Conservation (phyloP, 2,888 invertebrate species). For the Pandemis corylana region DNA sequence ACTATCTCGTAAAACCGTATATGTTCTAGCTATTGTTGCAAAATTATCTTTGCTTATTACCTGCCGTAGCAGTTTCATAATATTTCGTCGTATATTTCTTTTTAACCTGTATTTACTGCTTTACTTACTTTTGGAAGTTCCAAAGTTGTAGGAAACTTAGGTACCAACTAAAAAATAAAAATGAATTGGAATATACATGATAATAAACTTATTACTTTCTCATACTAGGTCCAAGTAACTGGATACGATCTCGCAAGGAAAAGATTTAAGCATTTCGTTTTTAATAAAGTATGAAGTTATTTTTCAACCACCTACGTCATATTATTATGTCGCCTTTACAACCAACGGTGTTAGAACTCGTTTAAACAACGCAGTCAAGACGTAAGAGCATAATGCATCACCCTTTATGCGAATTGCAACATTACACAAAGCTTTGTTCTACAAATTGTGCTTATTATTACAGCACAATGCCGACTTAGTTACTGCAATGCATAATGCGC, state of each 20-base stretch:
- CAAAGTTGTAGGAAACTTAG: background rate
- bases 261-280: too few relatives aligned
- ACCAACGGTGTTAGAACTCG: background rate
- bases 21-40: conserved; percentile 8
- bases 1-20: conserved; percentile 14
- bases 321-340: background rate
- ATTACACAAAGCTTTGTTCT: conserved; percentile 39
- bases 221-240: too few relatives aligned
- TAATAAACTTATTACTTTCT: background rate
- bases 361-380: conserved; percentile 1
- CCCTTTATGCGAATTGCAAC: conserved; percentile 36
- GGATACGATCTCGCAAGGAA: too few relatives aligned
- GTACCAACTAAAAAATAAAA: too few relatives aligned
- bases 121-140: background rate
- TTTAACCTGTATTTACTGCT: background rate
- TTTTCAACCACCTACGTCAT: too few relatives aligned
- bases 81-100: background rate
- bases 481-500: conserved; percentile 24
- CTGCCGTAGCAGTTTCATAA: background rate
- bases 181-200: background rate
- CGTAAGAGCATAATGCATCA: conserved; percentile 17
- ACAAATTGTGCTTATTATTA: conserved; percentile 41
- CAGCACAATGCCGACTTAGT: conserved; percentile 33
- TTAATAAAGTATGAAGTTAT: too few relatives aligned
- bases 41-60: conserved; percentile 12